phyloP scores from a whole-genome alignment of 1,140 invertebrate genomes.

The Cyphomyrmex costatus region DNA sequence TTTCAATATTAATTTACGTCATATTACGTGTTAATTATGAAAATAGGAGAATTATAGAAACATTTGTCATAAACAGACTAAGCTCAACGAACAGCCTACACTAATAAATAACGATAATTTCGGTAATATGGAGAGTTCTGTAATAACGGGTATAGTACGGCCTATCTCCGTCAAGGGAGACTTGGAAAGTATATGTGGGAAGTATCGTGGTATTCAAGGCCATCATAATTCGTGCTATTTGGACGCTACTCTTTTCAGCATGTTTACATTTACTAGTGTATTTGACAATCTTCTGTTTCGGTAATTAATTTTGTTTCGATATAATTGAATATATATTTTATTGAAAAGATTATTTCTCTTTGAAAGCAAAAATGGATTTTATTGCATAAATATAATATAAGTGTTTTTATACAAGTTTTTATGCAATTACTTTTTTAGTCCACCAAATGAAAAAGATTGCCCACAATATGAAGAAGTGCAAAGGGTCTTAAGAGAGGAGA shows the following conservation, averaged over 20 bases:
- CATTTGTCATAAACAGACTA: conserved; percentile 59
- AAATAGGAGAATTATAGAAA: conserved; percentile 21
- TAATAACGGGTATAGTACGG: conserved; percentile 92
- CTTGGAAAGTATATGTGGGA: conserved; percentile 90
- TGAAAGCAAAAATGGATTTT: conserved; percentile 16
- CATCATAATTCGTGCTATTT: conserved; percentile 99
- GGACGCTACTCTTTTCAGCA: conserved; percentile 97
- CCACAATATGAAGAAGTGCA: conserved; percentile 95
- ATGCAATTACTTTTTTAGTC: conserved; percentile 87
- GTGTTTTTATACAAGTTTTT: conserved; percentile 7
- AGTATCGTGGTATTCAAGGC: conserved; percentile 97
- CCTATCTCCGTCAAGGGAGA: conserved; percentile 91
- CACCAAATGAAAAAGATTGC: conserved; percentile 91
- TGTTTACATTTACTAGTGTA: conserved; percentile 98
- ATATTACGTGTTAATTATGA: conserved; percentile 60
- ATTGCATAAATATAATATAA: conserved; percentile 27
- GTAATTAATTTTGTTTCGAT: conserved; percentile 84
- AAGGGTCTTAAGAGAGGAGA: conserved; percentile 96
- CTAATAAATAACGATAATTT: conserved; percentile 82
- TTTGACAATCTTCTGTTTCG: conserved; percentile 96
- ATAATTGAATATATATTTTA: conserved; percentile 18
- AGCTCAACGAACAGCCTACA: conserved; percentile 74
- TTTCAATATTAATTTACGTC: conserved; percentile 60
- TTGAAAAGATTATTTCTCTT: conserved; percentile 38
- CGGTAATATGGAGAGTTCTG: conserved; percentile 91